Base-by-base conservation (phyloP, 2,113 vertebrate genomes). In the Anarhynchus alexandrinus region DNA sequence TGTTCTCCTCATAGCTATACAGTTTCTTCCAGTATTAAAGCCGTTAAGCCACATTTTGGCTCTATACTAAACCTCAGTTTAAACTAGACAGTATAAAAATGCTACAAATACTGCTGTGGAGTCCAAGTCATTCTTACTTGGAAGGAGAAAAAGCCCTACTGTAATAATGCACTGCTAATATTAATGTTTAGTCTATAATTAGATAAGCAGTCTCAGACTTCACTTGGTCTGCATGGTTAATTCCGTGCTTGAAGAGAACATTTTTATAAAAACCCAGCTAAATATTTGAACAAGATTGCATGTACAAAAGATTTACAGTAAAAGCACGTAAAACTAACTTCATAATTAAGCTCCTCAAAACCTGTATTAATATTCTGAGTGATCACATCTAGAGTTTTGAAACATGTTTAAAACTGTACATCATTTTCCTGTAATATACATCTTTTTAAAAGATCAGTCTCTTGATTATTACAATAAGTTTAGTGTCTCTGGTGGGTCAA, bases 401-500 rank as follows among this genome's bases (percentile, higher is more conserved):
- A 83, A 85, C 89, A 94, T 27, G 36, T 93, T 97, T 97, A 97
- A 97, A 98, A 98, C 98, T 98, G 97, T 98, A 98, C 98, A 98
- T 82, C 62, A 64, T 97, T 88, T 74, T 55, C 66, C 95, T 55
- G 78, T 42, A 95, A 98, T 97, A 97, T 96, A 97, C 87, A 97
- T 90, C 80, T 90, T 54, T 86, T 86, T 20, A 87, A 97, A 97
- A 97, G 72, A 91, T 95, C 93, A 96, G 96, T 97, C 96, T 97
- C 86, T 97, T 90, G 85, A 84, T 96, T 97, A 90, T 97, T 85
- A 96, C 52, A 79, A 97, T 91, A 98, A 71, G 71, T 96, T 97
- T 96, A 98, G 96, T 90, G 97, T 98, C 59, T 99, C 96, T 83
- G 99, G 99, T 32, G 99, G 98, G 6, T 98, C 97, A 89, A 99